Base-by-base conservation (phyloP, 2,888 invertebrate genomes). In the Heliconius hortense region DNA sequence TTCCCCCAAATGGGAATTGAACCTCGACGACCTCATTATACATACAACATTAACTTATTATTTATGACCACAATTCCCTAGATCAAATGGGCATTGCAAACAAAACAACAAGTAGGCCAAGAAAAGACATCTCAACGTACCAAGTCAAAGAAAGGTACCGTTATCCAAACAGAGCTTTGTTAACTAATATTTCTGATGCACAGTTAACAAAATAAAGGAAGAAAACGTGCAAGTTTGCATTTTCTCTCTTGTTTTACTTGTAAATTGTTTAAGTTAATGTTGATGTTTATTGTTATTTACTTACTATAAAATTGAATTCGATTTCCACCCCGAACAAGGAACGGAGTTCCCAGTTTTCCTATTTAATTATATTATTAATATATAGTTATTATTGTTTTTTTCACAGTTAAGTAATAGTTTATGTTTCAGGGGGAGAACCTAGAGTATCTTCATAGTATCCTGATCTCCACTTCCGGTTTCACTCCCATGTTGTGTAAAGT, bases 201-300 rank as follows among this genome's bases (percentile, higher is more conserved):
- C 60, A 60, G 64, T 64, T 64, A 64, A 35, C n/a, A 64, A 35
- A 64, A 64, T 64, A 64, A 64, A 64, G 39, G 64, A 35, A 64
- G 35, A 26, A 11, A 24, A 64, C n/a, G 35, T 35, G 13, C 13
- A 39, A 21, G 35, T 64, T 35, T 21, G 35, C 35, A 35, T 24
- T 26, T 60, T 39, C 35, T 63, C 35, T 35, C 10, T 15, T 35
- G n/a, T 15, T 60, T 5, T 13, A 26, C 26, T 26, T 26, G 60
- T 4, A 59, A 59, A 59, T 59, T 24, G n/a, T 59, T 59, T 24
- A 59, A n/a, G 10, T 24, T n/a, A 24, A 3, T 53, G 18, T 21
- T 53, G 53, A 8, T 53, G 8, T 53, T 53, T 43, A 43, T 43
- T 3, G 11, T 1, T 43, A 13, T 43, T 43, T 43, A 43, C 1